Percentiles rank a stretch among this genome's conserved stretches.
Conservation (phyloP, 2,113 vertebrate species). For the Excalfactoria chinensis region DNA sequence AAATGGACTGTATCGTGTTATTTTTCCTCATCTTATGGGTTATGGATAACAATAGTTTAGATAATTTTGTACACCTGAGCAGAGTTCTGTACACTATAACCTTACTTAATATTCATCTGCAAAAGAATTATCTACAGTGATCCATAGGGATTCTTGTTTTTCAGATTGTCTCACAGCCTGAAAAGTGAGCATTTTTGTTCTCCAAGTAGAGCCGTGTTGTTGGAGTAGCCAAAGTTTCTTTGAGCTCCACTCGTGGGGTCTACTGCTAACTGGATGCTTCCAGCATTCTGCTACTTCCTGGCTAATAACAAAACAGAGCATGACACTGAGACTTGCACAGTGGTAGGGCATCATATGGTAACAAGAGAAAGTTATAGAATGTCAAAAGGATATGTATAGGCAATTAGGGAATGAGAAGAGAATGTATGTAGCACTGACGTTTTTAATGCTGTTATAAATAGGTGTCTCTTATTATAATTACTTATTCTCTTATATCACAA, state of each 20-base stretch:
- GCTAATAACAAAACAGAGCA: not conserved
- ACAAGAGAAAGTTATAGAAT: not conserved
- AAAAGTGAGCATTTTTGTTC: not conserved
- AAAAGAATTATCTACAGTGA: not conserved
- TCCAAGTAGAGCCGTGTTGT: not conserved
- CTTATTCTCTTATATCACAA: slow-evolving; percentile 10
- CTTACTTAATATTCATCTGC: not conserved
- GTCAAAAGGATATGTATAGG: not conserved
- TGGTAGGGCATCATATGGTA: not conserved
- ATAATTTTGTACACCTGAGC: slow-evolving; percentile 38
- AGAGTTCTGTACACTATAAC: slow-evolving; percentile 4
- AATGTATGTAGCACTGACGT: not conserved
- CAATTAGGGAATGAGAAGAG: not conserved
- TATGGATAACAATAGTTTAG: slow-evolving; percentile 29
- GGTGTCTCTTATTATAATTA: not conserved
- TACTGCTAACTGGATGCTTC: not conserved
- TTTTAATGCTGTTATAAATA: not conserved
- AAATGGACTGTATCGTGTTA: slow-evolving; percentile 37
- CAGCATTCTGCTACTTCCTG: not conserved
- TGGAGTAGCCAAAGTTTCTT: fast-evolving
- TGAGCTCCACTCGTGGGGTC: not conserved
- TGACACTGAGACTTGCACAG: not conserved
- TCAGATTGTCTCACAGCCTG: not conserved
- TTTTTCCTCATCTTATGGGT: slow-evolving; percentile 50
- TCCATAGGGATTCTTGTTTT: slow-evolving; percentile 17